Percentiles rank a stretch among this genome's conserved stretches.
Evolutionary conservation across 2,797 vertebrate species (phyloP).

Genomic region (Sebastiscus albofasciatus): DNA sequence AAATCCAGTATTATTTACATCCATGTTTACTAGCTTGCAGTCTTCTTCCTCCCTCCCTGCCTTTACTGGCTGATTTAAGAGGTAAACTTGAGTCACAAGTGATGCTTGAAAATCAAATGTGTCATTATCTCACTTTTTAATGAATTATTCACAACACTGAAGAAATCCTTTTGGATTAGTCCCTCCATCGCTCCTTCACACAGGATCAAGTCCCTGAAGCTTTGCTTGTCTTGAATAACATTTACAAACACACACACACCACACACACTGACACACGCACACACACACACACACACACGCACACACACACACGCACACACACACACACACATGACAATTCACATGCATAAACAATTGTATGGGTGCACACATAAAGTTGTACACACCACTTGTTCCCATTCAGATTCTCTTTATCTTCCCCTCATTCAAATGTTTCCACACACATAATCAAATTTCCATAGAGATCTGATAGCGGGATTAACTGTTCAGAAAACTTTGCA

Average conservation of each 20-base stretch:
- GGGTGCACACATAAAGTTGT: neutral
- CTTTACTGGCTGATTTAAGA: neutral
- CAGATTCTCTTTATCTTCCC: slow-evolving; percentile 10
- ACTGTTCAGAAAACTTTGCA: slow-evolving; percentile 24
- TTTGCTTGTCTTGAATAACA: slow-evolving; percentile 9
- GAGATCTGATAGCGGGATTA: slow-evolving; percentile 37
- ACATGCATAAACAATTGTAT: neutral
- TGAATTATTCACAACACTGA: slow-evolving; percentile 52
- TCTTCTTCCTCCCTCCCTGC: neutral
- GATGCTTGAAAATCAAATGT: slow-evolving; percentile 43
- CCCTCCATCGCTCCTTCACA: slow-evolving; percentile 16
- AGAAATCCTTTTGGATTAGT: slow-evolving; percentile 42
- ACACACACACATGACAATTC: neutral
- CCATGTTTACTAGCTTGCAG: neutral
- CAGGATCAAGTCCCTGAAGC: slow-evolving; percentile 13
- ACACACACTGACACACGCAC: neutral
- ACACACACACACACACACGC: neutral
- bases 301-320: neutral
- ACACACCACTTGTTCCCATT: neutral
- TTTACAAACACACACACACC: slow-evolving; percentile 1
- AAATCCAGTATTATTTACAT: neutral
- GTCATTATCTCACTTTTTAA: slow-evolving; percentile 43
- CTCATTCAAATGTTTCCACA: slow-evolving; percentile 1
- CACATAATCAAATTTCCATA: slow-evolving; percentile 25
- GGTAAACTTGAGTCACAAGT: slow-evolving; percentile 13